These are phyloP conservation scores for Callyntrura sp. DNA, from an alignment of 2,888 invertebrate genomes.

Conservation along the genomic window DNA sequence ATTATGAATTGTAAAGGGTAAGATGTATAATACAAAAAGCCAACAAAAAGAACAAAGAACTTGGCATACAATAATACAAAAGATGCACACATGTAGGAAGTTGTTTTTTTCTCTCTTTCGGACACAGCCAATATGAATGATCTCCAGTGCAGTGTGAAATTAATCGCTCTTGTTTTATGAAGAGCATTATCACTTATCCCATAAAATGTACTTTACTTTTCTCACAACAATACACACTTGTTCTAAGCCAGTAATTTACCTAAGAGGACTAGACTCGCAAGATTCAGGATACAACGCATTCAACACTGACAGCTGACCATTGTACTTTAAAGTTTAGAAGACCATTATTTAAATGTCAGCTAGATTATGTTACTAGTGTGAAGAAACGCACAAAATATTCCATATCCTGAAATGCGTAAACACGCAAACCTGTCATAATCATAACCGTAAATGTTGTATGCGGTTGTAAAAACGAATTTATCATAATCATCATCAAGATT, in stretches of 20 bases:
- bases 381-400: conserved; percentile 37
- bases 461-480: conserved; percentile 31
- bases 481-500: conserved; percentile 44
- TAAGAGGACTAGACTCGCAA: conserved; percentile 37
- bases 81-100: conserved; percentile 52
- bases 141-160: conserved; percentile 42
- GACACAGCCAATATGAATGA: background rate
- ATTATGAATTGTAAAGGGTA: conserved; percentile 15
- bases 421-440: conserved; percentile 51
- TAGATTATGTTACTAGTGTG: conserved; percentile 59
- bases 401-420: conserved; percentile 38
- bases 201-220: background rate
- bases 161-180: conserved; percentile 52
- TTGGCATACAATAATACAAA: background rate
- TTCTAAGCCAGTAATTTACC: conserved; percentile 31
- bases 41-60: conserved; percentile 39
- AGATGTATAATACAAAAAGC: too few relatives aligned
- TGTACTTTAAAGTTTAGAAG: background rate
- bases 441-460: conserved; percentile 26
- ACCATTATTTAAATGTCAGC: conserved; percentile 56
- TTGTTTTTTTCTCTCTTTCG: conserved; percentile 6
- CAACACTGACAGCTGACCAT: background rate
- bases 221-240: background rate
- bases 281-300: too few relatives aligned
- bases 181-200: conserved; percentile 21